phyloP scores from a whole-genome alignment of 2,113 vertebrate genomes.

The Crotalus helleri region DNA sequence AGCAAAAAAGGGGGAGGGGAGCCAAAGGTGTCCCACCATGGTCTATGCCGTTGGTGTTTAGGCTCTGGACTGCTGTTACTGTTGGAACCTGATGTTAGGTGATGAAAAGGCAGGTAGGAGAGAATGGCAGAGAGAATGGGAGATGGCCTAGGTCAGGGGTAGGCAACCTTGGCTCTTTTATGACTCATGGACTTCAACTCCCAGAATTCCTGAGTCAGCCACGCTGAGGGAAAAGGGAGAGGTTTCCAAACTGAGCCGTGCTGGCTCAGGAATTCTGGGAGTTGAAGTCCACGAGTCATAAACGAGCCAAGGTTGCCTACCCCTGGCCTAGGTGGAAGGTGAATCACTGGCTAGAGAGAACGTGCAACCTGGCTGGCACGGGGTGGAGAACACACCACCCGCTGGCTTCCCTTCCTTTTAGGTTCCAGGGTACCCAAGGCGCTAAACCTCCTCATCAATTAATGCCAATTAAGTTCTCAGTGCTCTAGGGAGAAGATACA shows the following conservation, averaged over 20 bases:
- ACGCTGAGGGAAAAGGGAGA: no score
- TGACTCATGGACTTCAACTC: no score
- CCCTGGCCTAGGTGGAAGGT: not conserved
- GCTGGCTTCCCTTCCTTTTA: not conserved
- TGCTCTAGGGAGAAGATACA: not conserved
- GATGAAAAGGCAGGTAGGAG: not conserved
- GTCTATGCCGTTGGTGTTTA: not conserved
- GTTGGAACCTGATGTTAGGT: not conserved
- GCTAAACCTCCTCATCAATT: not conserved
- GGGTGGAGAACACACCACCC: not conserved
- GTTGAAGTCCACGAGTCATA: no score
- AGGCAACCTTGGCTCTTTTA: no score
- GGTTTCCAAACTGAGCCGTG: no score
- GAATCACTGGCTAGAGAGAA: not conserved
- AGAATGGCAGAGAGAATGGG: not conserved
- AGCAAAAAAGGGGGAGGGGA: not conserved
- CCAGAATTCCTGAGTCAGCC: no score
- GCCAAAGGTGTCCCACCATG: not conserved
- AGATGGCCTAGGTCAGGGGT: not conserved
- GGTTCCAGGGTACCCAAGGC: not conserved
- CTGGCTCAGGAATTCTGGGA: no score
- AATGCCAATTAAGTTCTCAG: not conserved
- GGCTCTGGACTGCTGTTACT: not conserved
- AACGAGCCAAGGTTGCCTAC: no score
- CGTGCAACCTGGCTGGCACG: not conserved